These are phyloP conservation scores for Danaus chrysippus DNA, from an alignment of 2,888 invertebrate genomes.

Conservation along the genomic window DNA sequence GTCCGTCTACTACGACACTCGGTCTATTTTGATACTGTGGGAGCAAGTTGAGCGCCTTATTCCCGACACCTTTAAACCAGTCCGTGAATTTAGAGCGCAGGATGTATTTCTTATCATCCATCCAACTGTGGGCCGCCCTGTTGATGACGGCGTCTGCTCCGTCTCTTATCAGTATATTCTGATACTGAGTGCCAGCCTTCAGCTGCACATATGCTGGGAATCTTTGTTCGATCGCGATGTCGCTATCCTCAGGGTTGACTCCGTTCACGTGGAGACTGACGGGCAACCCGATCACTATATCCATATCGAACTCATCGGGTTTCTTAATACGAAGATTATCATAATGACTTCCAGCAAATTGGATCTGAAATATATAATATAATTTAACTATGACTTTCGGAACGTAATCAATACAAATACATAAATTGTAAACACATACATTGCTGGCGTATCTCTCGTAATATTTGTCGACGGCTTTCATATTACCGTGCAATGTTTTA, in stretches of 20 bases:
- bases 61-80: slow-evolving; percentile 77
- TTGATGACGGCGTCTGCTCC: slow-evolving; percentile 48
- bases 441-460: slow-evolving; percentile 55
- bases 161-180: slow-evolving; percentile 46
- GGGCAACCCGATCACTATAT: slow-evolving; percentile 75
- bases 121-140: slow-evolving; percentile 58
- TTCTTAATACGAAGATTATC: slow-evolving; percentile 77
- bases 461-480: slow-evolving; percentile 59
- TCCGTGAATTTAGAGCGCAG: slow-evolving; percentile 63
- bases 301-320: slow-evolving; percentile 77
- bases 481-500: slow-evolving; percentile 45
- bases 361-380: slow-evolving; percentile 42
- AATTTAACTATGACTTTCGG: background rate
- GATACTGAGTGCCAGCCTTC: slow-evolving; percentile 55
- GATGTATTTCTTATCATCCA: slow-evolving; percentile 59
- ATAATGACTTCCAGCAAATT: slow-evolving; percentile 80
- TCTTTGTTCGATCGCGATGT: slow-evolving; percentile 56
- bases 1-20: slow-evolving; percentile 47
- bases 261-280: slow-evolving; percentile 44
- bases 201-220: slow-evolving; percentile 69
- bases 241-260: slow-evolving; percentile 44
- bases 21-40: slow-evolving; percentile 24
- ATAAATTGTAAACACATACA: slow-evolving; percentile 39
- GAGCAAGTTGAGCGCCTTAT: slow-evolving; percentile 56
- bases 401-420: background rate